Base-by-base conservation (phyloP, 2,113 vertebrate genomes). In the Peromyscus polionotus region DNA sequence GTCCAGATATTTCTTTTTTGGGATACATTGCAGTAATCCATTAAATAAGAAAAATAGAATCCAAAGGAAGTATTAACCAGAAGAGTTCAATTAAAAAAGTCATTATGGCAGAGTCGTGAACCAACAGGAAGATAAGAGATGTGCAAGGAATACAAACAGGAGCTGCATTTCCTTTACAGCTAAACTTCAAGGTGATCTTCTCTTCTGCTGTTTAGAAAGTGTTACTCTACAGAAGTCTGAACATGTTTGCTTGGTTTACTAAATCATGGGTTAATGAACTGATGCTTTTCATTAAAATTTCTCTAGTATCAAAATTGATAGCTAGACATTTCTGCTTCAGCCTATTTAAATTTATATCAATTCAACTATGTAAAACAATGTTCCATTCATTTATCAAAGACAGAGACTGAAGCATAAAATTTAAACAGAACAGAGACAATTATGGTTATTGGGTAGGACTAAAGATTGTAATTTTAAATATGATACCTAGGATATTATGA, bases 21-120 rank as follows among this genome's bases (percentile, higher is more conserved):
- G 42, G 19, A 92, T 88, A 93, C 20, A 65, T 68, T 95, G 48
- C 5, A 87, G 65, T 39, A 96, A 84, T 85, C 95, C 45, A 90
- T 94, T 70, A 88, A 93, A 79, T 11, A 96, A 85, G 42, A 95
- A 94, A 94, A 90, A 81, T 77, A 92, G 68, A 87, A 93, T 95
- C 26, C 45, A 11, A 70, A 94, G 31, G 65, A 97, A 80, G 87
- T 90, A 72, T 54, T 96, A 87, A 92, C 17, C 57, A 92, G 76
- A 92, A 96, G 93, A n/a, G 19, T 97, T 92, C 33, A 96, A 76
- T 97, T 91, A 70, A 93, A 89, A 93, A 95, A 77, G 26, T 89
- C 7, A 80, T 89, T 93, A 80, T 84, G 10, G 28, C 57, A 63
- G 68, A 95, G 10, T 75, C 77, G 57, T 63, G 68, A 93, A 75